Conservation (phyloP, 2,888 invertebrate genomes). For the Oxycera nigricornis region DNA sequence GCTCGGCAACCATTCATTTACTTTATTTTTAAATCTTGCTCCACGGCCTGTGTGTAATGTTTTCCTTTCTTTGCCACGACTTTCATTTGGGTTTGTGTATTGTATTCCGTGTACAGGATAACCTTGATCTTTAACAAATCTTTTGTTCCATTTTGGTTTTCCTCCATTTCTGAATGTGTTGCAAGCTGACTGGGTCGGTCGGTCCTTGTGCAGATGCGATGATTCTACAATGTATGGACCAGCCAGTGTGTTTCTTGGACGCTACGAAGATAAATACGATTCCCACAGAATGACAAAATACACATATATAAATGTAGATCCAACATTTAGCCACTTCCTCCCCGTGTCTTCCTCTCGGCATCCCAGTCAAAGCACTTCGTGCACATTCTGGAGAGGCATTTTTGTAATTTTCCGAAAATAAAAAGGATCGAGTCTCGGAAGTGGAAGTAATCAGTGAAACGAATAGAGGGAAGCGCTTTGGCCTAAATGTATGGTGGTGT, state of each 20-base stretch:
- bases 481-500: background rate
- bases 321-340: too few species aligned
- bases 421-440: conserved; percentile 11
- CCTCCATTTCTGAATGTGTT: background rate
- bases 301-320: too few species aligned
- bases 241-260: background rate
- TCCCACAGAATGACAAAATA: background rate
- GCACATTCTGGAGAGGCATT: conserved; percentile 2
- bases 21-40: background rate
- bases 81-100: background rate
- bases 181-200: background rate
- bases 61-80: background rate
- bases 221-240: background rate
- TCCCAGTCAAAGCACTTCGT: too few species aligned
- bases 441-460: conserved; percentile 15
- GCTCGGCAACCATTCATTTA: background rate
- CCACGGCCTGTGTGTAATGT: background rate
- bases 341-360: too few species aligned
- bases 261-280: background rate
- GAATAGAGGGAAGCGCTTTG: background rate
- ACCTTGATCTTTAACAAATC: conserved; percentile 3
- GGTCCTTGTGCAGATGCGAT: background rate
- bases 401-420: conserved; percentile 22
- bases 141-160: background rate
- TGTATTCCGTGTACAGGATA: background rate